A percentile compares a stretch with the other conserved stretches of the same genome.
Evolutionary conservation across 2,888 invertebrate species (phyloP).

Genomic region (Quadriops clusia): DNA sequence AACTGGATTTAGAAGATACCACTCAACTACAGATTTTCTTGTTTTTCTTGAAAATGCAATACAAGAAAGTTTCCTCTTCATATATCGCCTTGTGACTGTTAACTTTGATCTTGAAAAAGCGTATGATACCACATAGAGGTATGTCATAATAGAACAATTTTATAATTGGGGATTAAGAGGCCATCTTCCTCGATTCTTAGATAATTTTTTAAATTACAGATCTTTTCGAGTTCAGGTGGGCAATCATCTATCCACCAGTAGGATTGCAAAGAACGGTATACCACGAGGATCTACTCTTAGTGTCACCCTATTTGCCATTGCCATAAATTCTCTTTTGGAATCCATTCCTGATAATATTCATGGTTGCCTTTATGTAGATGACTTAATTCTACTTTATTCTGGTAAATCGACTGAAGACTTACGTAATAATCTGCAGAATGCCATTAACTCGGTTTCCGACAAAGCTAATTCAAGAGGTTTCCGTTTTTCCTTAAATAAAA

Average conservation of each 20-base stretch:
- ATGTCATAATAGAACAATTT: background rate
- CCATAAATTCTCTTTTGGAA: too few relatives aligned
- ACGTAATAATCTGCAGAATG: too few relatives aligned
- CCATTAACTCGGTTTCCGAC: too few relatives aligned
- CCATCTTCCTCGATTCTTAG: background rate
- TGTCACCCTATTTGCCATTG: too few relatives aligned
- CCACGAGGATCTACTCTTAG: too few relatives aligned
- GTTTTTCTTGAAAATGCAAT: conserved; percentile 1
- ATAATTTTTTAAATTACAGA: conserved; percentile 1
- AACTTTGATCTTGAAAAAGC: conserved; percentile 6
- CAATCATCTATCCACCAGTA: background rate
- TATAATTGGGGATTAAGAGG: background rate
- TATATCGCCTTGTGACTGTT: conserved; percentile 1
- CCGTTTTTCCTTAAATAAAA: too few relatives aligned
- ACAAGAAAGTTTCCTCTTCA: background rate
- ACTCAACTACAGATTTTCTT: conserved; percentile 4
- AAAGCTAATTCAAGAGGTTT: too few relatives aligned
- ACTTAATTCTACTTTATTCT: too few relatives aligned
- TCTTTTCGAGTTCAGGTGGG: background rate
- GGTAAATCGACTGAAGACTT: too few relatives aligned
- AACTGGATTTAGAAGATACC: conserved; percentile 1
- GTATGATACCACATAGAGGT: conserved; percentile 1
- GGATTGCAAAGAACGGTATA: too few relatives aligned
- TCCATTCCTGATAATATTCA: too few relatives aligned
- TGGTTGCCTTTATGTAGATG: too few relatives aligned